Evolutionary conservation across 2,113 vertebrate species (phyloP), one percentile per base, ranked within the genome.

Genomic region (Cathartes aura): DNA sequence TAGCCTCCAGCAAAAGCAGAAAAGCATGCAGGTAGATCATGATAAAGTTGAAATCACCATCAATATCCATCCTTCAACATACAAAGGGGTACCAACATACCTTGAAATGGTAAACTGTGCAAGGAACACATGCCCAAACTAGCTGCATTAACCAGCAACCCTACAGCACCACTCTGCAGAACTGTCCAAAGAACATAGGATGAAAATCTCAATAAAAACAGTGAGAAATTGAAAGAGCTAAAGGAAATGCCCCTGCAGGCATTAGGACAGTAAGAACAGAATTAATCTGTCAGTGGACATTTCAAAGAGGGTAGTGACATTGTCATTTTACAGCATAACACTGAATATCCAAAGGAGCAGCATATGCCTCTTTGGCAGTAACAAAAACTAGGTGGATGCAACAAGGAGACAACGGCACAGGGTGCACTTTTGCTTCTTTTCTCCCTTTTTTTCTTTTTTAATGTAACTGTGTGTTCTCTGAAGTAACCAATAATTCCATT

Each of bases 11-110:
- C 71, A 73, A 94, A 86, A 97, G 80, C 75, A 93, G 87, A 71
- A 90, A 97, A 95, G 55, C 72, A 74, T 22, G 43, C 90, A 93
- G 95, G 96, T 92, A 93, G 50, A 86, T 74, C 42, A 78, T 32
- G 11, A 62, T 60, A 59, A 83, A 92, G 75, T 43, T 81, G 59
- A 81, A 90, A 90, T 93, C 63, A 47, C 36, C 59, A 78, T 95
- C 88, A 71, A 36, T 52, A 92, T 74, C 38, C n/a, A 86, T 83
- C 36, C 64, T 83, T 93, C 68, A 71, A 24, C 56, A 87, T 55
- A 88, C 82, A 88, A 95, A 94, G 58, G 36, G 58, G 30, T 64
- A 80, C 70, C 58, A 92, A 9, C 34, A 68, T 50, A 72, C n/a
- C 22, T 32, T 45, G 43, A 71, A 86, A 83, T 29, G 45, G n/a